Conservation (phyloP, 2,888 invertebrate genomes). For the Zeuzera pyrina region DNA sequence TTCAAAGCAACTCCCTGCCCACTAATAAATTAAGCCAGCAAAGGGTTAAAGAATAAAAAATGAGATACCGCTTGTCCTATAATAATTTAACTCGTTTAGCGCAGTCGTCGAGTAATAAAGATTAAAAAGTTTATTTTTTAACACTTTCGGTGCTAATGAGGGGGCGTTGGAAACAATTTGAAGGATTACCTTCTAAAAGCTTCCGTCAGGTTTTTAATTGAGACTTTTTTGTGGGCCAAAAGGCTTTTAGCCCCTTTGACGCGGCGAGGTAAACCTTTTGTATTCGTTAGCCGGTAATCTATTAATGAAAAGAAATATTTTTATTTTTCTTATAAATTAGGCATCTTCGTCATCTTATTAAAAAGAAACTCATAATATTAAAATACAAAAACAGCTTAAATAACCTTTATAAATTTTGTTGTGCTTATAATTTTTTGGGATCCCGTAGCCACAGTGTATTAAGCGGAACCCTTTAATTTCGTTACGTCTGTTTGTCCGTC, state of each 20-base stretch:
- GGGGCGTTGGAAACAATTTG: constrained; percentile 74
- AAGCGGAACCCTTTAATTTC: too few species aligned
- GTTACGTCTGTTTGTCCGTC: too few species aligned
- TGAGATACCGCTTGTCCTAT: constrained; percentile 58
- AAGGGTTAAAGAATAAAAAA: constrained; percentile 64
- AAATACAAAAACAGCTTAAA: too few species aligned
- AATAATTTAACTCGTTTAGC: constrained; percentile 72
- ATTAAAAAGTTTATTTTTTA: constrained; percentile 74
- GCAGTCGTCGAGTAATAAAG: constrained; percentile 68
- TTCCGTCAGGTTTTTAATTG: constrained; percentile 73
- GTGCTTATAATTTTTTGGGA: too few species aligned
- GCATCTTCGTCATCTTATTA: too few species aligned
- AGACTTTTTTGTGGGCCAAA: constrained; percentile 69
- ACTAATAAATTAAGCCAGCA: constrained; percentile 53
- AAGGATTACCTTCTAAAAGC: constrained; percentile 74
- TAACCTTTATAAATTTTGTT: too few species aligned
- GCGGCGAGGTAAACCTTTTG: constrained; percentile 46
- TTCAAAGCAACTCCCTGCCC: constrained; percentile 48
- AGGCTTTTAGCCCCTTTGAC: constrained; percentile 69
- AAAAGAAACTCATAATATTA: too few species aligned
- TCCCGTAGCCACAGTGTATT: too few species aligned
- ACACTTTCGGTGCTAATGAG: constrained; percentile 73
- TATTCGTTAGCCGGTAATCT: constrained; percentile 56
- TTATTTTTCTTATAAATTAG: too few species aligned
- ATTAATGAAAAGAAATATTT: constrained; percentile 60